These are phyloP conservation scores for Ceyx margarethae DNA, from an alignment of 2,113 vertebrate genomes.

Conservation along the genomic window DNA sequence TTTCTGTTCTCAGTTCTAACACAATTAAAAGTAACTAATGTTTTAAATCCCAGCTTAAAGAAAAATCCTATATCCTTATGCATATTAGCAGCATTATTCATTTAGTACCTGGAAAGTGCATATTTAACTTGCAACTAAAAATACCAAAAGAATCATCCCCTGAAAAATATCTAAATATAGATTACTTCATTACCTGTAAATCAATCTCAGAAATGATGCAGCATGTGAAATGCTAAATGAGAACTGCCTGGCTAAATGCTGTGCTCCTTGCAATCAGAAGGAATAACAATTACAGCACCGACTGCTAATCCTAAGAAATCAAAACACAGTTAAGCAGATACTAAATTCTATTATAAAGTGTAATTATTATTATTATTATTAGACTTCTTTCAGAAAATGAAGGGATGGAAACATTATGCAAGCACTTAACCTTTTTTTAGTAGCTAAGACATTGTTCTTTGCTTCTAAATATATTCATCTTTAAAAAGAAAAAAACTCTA, in stretches of 20 bases:
- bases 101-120: conserved; percentile 14
- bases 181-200: conserved; percentile 66
- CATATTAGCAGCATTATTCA: not conserved
- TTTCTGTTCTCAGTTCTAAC: not conserved
- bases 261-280: conserved; percentile 39
- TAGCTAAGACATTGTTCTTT: conserved; percentile 31
- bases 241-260: not conserved
- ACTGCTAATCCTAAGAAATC: conserved; percentile 60
- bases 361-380: conserved; percentile 65
- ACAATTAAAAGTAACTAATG: not conserved
- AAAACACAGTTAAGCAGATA: conserved; percentile 66
- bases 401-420: conserved; percentile 9
- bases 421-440: conserved; percentile 33
- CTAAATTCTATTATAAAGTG: conserved; percentile 55
- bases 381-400: conserved; percentile 50
- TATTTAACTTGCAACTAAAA: conserved; percentile 58
- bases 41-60: not conserved
- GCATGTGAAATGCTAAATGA: not conserved
- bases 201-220: conserved; percentile 27
- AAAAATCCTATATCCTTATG: not conserved
- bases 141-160: not conserved
- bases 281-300: conserved; percentile 37
- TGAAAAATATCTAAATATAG: conserved; percentile 69
- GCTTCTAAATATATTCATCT: not conserved
- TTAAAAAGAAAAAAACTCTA: not conserved